Conservation (phyloP, 2,888 invertebrate genomes). For the Boloria selene region DNA sequence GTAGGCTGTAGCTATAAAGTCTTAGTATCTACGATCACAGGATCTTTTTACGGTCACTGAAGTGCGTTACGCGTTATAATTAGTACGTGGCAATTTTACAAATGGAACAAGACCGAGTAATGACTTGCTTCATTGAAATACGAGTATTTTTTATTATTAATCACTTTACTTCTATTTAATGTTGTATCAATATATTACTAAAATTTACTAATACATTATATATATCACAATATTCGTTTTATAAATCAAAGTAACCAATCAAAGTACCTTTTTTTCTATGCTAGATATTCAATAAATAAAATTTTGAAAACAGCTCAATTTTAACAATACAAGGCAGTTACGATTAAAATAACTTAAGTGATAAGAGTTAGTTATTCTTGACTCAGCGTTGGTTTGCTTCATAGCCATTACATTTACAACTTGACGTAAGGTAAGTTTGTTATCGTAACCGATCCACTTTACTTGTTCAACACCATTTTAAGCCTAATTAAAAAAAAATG, state of each 20-base stretch:
- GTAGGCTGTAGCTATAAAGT: conserved; percentile 30
- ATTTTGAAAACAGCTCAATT: neutral
- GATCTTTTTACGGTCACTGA: conserved; percentile 30
- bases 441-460: conserved; percentile 38
- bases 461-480: too few relatives aligned
- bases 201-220: too few relatives aligned
- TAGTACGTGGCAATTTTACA: conserved; percentile 35
- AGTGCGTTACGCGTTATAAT: conserved; percentile 34
- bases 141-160: neutral
- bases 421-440: conserved; percentile 72
- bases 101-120: conserved; percentile 23
- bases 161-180: neutral
- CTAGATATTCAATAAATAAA: neutral
- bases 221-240: too few relatives aligned
- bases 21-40: conserved; percentile 32
- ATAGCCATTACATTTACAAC: conserved; percentile 74
- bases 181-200: too few relatives aligned
- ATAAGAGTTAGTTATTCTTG: conserved; percentile 48
- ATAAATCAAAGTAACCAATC: too few relatives aligned
- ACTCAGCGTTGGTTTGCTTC: conserved; percentile 74
- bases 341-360: neutral
- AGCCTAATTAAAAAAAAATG: conserved; percentile 35
- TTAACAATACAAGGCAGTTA: neutral
- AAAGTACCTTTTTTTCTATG: neutral
- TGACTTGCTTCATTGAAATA: neutral